Conservation (phyloP, 2,113 vertebrate genomes). For the Atlantisia rogersi region DNA sequence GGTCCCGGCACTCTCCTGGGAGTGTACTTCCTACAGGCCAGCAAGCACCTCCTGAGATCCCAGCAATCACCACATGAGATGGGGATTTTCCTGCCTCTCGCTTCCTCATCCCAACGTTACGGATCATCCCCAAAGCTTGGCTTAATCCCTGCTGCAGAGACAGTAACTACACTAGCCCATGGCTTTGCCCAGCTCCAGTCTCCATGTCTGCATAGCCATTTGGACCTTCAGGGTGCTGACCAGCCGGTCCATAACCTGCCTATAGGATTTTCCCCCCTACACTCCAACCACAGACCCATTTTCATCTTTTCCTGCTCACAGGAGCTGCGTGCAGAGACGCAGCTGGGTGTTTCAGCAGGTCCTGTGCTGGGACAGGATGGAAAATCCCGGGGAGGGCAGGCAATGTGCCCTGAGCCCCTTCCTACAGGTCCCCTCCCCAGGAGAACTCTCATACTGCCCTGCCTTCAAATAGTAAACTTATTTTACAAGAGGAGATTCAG, state of each 20-base stretch:
- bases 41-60: fast-evolving
- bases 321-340: neutral
- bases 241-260: neutral
- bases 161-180: neutral
- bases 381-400: fast-evolving
- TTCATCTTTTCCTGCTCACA: neutral
- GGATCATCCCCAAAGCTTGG: neutral
- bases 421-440: neutral
- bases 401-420: neutral
- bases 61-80: fast-evolving
- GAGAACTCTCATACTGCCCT: neutral
- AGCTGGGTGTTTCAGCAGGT: neutral
- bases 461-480: neutral
- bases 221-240: neutral
- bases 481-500: neutral
- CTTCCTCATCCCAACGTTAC: neutral
- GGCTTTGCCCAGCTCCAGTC: neutral
- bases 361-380: fast-evolving
- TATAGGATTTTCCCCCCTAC: too few species aligned
- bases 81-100: neutral
- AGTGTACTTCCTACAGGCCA: neutral
- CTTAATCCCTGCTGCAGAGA: neutral
- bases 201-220: neutral
- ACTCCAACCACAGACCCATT: neutral
- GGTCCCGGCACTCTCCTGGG: neutral